Conservation (phyloP, 2,797 vertebrate genomes). For the Pseudopleuronectes americanus region DNA sequence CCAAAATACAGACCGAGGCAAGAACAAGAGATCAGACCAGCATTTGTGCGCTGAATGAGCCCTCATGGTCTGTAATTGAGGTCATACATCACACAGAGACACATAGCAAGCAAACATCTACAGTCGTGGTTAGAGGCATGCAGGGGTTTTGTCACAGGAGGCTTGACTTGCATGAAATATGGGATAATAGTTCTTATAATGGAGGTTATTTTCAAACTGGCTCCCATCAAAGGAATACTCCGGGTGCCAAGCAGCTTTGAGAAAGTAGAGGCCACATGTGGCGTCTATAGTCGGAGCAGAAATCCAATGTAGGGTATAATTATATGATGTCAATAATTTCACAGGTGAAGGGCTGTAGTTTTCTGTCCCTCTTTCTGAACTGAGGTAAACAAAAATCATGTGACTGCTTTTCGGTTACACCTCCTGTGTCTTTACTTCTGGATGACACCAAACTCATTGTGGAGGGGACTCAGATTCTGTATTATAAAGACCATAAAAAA, state of each 20-base stretch:
- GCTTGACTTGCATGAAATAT: not conserved
- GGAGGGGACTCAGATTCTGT: no score
- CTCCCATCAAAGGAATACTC: not conserved
- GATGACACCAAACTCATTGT: no score
- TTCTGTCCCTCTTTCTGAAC: no score
- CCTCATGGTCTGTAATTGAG: conserved; percentile 21
- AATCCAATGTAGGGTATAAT: no score
- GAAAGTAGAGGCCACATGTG: not conserved
- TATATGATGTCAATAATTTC: no score
- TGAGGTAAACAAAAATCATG: no score
- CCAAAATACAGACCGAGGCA: conserved; percentile 18
- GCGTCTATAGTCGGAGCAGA: not conserved
- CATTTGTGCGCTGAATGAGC: conserved; percentile 17
- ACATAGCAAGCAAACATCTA: not conserved
- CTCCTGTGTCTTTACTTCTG: no score
- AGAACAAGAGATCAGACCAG: conserved; percentile 18
- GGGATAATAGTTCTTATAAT: no score
- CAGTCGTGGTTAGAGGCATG: not conserved
- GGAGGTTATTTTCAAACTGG: not conserved
- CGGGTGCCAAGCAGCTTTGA: not conserved
- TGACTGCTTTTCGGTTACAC: no score
- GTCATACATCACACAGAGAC: not conserved
- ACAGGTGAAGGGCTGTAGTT: no score
- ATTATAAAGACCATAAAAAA: no score
- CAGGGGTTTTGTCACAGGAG: not conserved